A percentile compares a stretch with the other conserved stretches of the same genome.
Conservation (phyloP, 2,797 vertebrate species). For the Syngnathus acus region DNA sequence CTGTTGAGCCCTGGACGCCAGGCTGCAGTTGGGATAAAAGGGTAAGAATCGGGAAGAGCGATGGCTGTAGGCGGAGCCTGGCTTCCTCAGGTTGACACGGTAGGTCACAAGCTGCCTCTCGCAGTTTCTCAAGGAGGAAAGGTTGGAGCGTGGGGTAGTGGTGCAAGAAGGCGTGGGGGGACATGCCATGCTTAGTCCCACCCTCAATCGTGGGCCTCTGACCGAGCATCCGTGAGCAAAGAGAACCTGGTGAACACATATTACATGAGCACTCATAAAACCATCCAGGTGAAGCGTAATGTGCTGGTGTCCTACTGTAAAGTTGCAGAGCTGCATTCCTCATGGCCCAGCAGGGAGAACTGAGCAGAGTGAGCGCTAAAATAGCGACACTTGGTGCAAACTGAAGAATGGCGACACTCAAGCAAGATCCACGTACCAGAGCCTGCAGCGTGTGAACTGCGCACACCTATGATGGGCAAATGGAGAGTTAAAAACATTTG, state of each 20-base stretch:
- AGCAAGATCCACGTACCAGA: constrained; percentile 70
- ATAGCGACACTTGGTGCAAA: constrained; percentile 67
- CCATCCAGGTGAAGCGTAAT: not conserved
- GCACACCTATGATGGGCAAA: constrained; percentile 69
- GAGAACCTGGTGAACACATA: constrained; percentile 65
- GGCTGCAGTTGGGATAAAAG: constrained; percentile 83
- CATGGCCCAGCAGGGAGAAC: constrained; percentile 86
- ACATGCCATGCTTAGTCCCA: constrained; percentile 63
- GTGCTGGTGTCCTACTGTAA: constrained; percentile 71
- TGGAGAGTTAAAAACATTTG: not conserved
- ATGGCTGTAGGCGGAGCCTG: constrained; percentile 65
- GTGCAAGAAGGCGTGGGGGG: constrained; percentile 73
- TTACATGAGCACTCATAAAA: not conserved
- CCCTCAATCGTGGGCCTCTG: constrained; percentile 62
- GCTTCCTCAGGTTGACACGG: constrained; percentile 31
- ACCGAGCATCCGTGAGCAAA: constrained; percentile 79
- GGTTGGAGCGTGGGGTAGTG: constrained; percentile 72
- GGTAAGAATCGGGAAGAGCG: constrained; percentile 79
- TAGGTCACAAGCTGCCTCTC: constrained; percentile 47
- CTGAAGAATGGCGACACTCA: constrained; percentile 70
- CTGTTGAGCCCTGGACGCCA: constrained; percentile 56
- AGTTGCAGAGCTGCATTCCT: constrained; percentile 88
- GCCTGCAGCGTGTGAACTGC: constrained; percentile 83
- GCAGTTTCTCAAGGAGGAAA: constrained; percentile 72
- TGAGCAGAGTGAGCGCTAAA: constrained; percentile 71